Base-by-base conservation (phyloP, 2,797 vertebrate species). In the Thamnophis elegans region DNA sequence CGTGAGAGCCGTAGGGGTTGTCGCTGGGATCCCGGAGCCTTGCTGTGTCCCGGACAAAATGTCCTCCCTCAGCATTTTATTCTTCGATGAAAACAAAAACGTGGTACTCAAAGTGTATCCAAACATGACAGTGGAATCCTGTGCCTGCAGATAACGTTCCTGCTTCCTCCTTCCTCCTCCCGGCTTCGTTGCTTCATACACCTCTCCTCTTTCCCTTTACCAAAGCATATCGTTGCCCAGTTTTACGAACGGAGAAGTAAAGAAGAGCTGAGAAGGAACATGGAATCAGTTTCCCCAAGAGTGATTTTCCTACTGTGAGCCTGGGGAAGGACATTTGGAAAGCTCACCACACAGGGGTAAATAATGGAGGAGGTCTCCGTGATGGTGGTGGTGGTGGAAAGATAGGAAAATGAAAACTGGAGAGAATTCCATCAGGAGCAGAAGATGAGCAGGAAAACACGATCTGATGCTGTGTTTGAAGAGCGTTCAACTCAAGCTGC, bases 11-110 rank as follows among this genome's bases (percentile, higher is more conserved):
- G 99, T 99, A 1, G 99, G 99, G 0, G 99, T 99, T 0, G 95
- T 99, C 6, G 98, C 99, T 0, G 99, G 99, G 36, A 98, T 99
- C 93, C 99, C 99, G 0, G 99, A 99, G 97, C 99, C 99, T 6
- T 99, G 99, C 97, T 99, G 99, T 0, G 98, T 99, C 87, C 99
- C 99, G 0, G 99, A 99, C 95, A 99, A 98, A 97, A 99, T 99
- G 99, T 98, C 99, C 4, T 98, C 99, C 0, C 99, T 99, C 94
- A 99, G 98, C 93, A 99, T 99, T 96, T 97, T 99, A 8, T 99
- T 99, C 97, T 98, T 99, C 0, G 99, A 99, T 0, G 98, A 99
- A 96, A 99, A 99, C 96, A 98, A 98, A 96, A 99, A 99, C 0
- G 99, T 99, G 89, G 99, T 99, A 91, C 98, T 99, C 88, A 99